Base-by-base conservation (phyloP, 2,113 vertebrate species). In the Phrynosoma blainvillii region DNA sequence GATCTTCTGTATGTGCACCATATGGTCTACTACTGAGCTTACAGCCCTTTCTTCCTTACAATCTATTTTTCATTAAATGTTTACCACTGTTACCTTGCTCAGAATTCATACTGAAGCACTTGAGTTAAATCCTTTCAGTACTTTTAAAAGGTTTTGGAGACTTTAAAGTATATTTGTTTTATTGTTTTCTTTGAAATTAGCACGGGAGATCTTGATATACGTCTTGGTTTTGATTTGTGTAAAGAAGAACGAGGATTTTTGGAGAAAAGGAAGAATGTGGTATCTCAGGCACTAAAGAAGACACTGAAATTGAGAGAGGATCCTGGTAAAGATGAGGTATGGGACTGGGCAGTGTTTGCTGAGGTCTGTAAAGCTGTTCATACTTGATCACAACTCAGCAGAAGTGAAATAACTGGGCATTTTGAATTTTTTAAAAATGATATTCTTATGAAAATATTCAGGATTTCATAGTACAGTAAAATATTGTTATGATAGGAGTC, bases 181-280 rank as follows among this genome's bases (percentile, higher is more conserved):
- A 36, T 66, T 4, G 52, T 71, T 1, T 73, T 25, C 87, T 87
- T 32, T 73, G 18, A 0, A 88, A 94, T 82, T 88, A 98, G 97
- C 32, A 85, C 92, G 88, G 93, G 93, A 74, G 92, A 95, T 81
- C 93, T 98, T 88, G 96, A 96, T 85, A 85, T 98, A 75, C 97
- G 98, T 68, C 96, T 98, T 89, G 96, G 97, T 80, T 98, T 97
- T 95, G 97, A 97, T 85, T 96, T 98, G 52, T 96, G 97, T 75
- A 77, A 94, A 9, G 93, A 96, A 40, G 98, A 98, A 87, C 96
- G 88, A 90, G 86, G 92, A 32, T 98, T 97, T 94, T 91, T 98
- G 93, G 87, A 95, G 79, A 97, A 96, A 93, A 97, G 98, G 91
- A 97, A 96, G 89, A 85, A 84, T 66, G 42, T 96, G 0, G 96